phyloP scores from a whole-genome alignment of 1,140 invertebrate species.

The Lordiphosa clarofinis region DNA sequence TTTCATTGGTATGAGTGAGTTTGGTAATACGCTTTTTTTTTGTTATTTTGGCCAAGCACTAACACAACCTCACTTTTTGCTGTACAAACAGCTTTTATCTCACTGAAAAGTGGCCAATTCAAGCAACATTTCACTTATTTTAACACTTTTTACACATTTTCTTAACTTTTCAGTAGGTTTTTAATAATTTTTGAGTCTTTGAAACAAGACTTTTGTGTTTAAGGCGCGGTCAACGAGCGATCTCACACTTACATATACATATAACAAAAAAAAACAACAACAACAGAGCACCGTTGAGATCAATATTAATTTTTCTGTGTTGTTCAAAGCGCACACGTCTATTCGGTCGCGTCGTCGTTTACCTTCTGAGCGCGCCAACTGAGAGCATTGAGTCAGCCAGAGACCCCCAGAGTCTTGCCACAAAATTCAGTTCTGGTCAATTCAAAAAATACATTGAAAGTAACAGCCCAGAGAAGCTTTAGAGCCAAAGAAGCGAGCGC shows the following conservation, averaged over 20 bases:
- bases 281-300: constrained; percentile 72
- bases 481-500: neutral
- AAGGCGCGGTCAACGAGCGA: constrained; percentile 67
- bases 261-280: constrained; percentile 27
- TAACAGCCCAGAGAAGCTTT: constrained; percentile 4
- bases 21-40: constrained; percentile 61
- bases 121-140: neutral
- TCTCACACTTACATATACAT: constrained; percentile 48
- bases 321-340: constrained; percentile 54
- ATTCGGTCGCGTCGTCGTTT: constrained; percentile 44
- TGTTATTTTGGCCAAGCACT: constrained; percentile 43
- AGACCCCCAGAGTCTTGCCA: constrained; percentile 23
- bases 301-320: constrained; percentile 43
- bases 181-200: constrained; percentile 6
- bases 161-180: constrained; percentile 12
- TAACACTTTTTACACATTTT: constrained; percentile 22
- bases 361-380: constrained; percentile 47
- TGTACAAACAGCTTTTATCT: constrained; percentile 28
- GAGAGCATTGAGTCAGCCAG: constrained; percentile 48
- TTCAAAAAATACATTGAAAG: constrained; percentile 7
- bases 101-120: constrained; percentile 6
- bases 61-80: constrained; percentile 70
- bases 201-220: constrained; percentile 53
- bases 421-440: constrained; percentile 7
- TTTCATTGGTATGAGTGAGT: constrained; percentile 48